Percentiles rank a stretch among this genome's conserved stretches.
Conservation (phyloP, 2,797 vertebrate genomes). For the Myotis daubentonii region DNA sequence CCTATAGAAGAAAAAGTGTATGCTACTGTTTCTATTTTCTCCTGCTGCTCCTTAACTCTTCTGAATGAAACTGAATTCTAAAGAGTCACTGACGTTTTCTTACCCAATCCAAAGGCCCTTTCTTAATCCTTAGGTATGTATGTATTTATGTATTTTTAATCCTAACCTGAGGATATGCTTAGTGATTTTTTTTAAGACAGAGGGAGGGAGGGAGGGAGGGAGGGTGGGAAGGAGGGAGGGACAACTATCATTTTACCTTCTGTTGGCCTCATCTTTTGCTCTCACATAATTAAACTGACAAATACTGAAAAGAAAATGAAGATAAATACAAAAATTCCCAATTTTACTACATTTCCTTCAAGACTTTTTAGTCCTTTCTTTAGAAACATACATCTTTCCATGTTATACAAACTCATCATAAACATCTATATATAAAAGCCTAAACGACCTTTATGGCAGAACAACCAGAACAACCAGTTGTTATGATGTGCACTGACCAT, state of each 20-base stretch:
- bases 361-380: not conserved
- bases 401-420: not conserved
- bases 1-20: not conserved
- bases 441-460: accelerated
- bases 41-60: not conserved
- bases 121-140: not conserved
- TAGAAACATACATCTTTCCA: not conserved
- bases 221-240: not conserved
- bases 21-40: slow-evolving; percentile 19
- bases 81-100: not conserved
- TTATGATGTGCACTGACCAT: too few species aligned
- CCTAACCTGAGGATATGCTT: not conserved
- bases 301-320: not conserved
- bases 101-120: not conserved
- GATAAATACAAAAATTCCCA: not conserved
- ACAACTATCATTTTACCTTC: not conserved
- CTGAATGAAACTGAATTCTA: not conserved
- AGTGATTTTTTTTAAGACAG: not conserved
- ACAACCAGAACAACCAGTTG: too few species aligned
- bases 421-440: not conserved
- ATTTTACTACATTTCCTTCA: not conserved
- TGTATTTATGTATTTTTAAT: not conserved
- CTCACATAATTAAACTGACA: not conserved
- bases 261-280: not conserved
- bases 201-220: not conserved